Evolutionary conservation across 2,888 invertebrate genomes (phyloP).

Genomic region (Sinhomidia bicolor): DNA sequence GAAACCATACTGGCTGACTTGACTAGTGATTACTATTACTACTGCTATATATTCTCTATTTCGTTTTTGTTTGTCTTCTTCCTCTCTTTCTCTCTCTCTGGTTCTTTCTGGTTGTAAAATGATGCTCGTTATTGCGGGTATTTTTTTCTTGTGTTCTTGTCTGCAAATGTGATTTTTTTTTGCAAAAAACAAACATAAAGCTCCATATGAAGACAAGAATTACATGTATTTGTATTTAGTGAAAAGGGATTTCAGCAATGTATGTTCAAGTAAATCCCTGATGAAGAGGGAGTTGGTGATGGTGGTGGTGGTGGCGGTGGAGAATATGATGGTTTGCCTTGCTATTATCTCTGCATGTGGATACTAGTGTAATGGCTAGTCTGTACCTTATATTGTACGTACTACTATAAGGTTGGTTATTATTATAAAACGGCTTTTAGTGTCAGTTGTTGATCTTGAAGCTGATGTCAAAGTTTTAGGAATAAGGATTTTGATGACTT

Average conservation of each 20-base stretch:
- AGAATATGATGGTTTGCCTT: no score
- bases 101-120: constrained; percentile 3
- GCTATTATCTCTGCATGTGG: background rate
- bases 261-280: background rate
- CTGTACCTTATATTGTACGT: no score
- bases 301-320: background rate
- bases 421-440: constrained; percentile 7
- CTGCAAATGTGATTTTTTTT: background rate
- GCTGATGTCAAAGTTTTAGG: constrained; percentile 40
- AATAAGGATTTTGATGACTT: constrained; percentile 48
- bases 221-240: background rate
- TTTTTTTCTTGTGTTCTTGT: constrained; percentile 11
- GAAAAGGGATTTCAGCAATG: background rate
- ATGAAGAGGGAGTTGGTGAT: background rate
- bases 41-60: background rate
- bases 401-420: constrained; percentile 1
- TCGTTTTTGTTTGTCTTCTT: constrained; percentile 11
- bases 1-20: background rate
- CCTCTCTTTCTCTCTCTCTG: no score
- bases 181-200: constrained; percentile 8
- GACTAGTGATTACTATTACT: background rate
- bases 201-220: constrained; percentile 8
- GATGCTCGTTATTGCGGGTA: constrained; percentile 11
- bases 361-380: background rate
- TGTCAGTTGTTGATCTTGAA: constrained; percentile 7